These are phyloP conservation scores for Melanocharis versteri DNA, from an alignment of 2,113 vertebrate genomes.

Conservation along the genomic window DNA sequence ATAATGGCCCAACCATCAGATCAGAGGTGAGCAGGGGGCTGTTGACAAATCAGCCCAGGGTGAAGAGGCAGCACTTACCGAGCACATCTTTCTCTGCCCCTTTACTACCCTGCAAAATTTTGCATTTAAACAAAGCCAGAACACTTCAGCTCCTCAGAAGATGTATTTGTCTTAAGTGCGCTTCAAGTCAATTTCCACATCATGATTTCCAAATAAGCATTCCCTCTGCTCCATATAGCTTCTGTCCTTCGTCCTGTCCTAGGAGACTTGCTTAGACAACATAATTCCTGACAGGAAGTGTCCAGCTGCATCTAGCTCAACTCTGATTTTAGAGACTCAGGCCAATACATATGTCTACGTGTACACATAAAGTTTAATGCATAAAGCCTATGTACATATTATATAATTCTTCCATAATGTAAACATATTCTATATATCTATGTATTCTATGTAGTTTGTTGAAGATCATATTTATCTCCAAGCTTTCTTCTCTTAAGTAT, in stretches of 20 bases:
- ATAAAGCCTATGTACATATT: background rate
- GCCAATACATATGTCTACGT: background rate
- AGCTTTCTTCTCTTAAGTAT: background rate
- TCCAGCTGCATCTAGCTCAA: background rate
- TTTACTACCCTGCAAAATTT: background rate
- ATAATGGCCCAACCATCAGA: background rate
- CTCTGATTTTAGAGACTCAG: background rate
- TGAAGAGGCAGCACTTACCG: background rate
- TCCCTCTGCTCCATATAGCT: background rate
- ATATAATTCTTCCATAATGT: background rate
- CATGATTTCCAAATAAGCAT: background rate
- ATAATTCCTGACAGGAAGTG: background rate
- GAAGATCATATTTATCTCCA: background rate
- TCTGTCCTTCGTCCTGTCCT: background rate
- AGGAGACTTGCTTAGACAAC: background rate
- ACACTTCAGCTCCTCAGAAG: background rate
- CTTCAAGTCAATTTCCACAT: background rate
- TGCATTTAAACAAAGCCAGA: background rate
- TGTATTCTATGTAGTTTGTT: background rate
- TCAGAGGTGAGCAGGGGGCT: background rate
- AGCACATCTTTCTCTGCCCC: background rate
- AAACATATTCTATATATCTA: background rate
- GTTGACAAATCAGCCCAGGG: background rate
- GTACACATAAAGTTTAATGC: background rate
- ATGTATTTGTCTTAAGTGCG: background rate